Evolutionary conservation across 2,113 vertebrate genomes (phyloP), one percentile per base, ranked within the genome.

Genomic region (Calonectris borealis): DNA sequence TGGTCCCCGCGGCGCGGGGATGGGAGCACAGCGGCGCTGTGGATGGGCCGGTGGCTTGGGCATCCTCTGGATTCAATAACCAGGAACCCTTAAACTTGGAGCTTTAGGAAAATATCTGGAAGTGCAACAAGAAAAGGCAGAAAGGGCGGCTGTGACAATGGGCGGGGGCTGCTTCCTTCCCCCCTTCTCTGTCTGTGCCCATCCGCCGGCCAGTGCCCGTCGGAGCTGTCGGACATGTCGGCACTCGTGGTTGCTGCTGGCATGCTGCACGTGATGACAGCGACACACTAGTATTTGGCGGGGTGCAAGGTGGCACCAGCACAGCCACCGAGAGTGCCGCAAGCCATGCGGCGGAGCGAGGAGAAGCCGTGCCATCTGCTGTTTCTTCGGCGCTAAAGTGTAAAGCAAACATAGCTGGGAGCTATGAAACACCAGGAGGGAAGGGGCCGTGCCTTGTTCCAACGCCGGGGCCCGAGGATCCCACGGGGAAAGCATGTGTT

Each of bases 361-460:
- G 91, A 83, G 94, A 80, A 95, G 93, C 91, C 73, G 2, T 96
- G 94, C 94, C 94, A 95, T 95, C 96, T 96, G 96, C 92, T 94
- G 88, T 86, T 96, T 92, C 92, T 51, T 92, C 13, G 0, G 49
- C 13, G 54, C 87, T 92, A 83, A 96, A 92, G 92, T 95, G 96
- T 93, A 94, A 94, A 90, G 92, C 95, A 96, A 95, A 96, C 94
- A 96, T 96, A 94, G 95, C 95, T 93, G 90, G 96, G 86, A 94
- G 96, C 95, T 85, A 95, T 4, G 76, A 95, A 96, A 96, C 94
- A 96, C 96, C 96, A 92, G 96, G 86, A 88, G 95, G 95, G 72
- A 96, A 86, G 61, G 58, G 92, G 83, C 80, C 13, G 1, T 75
- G 92, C 83, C 90, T 95, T 66, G 48, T 93, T 92, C 95, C 81